Evolutionary conservation across 1,140 invertebrate genomes (phyloP), one percentile per base, ranked within the genome.

Genomic region (Euura lappo): DNA sequence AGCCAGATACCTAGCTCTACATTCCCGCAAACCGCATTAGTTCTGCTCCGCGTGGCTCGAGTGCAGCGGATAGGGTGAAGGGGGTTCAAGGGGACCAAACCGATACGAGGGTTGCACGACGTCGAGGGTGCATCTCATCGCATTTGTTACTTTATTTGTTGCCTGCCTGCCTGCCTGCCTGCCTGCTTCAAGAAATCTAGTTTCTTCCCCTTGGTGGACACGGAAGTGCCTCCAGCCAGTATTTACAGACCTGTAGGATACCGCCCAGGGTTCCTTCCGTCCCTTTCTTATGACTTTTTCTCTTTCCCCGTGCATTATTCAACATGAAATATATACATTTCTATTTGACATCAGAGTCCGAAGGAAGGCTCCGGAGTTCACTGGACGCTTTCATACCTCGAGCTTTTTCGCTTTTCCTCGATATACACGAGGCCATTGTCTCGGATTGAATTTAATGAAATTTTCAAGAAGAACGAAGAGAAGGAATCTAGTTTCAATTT

Each of bases 11-110:
- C 13, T 11, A 28, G 28, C 28, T 8, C 51, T 60, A 60, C 51
- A 60, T 60, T 60, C 66, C 66, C 66, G 66, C 44, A 68, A 68
- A 68, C 66, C 44, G 44, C 66, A 44, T 68, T 68, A 68, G 66
- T 68, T 68, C 66, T 68, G 66, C 66, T 68, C 44, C 66, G 66
- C 28, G 66, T 42, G 66, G 13, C 44, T 28, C 66, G 66, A 68
- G 66, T 68, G 66, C 66, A 68, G 66, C 13, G 5, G 44, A 44
- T 8, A 28, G 66, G 51, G 3, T 60, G 51, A 60, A 60, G 51
- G 66, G 6, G 66, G 13, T 68, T 28, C 66, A 44, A 68, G 66
- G 5, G 66, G 28, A 11, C 8, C 4, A 8, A 68, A 8, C 44
- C 13, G 66, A 44, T 68, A 8, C 66, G 66, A 44, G 66, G 66